Evolutionary conservation across 2,797 vertebrate species (phyloP).

Genomic region (Rhodeus uyekii): DNA sequence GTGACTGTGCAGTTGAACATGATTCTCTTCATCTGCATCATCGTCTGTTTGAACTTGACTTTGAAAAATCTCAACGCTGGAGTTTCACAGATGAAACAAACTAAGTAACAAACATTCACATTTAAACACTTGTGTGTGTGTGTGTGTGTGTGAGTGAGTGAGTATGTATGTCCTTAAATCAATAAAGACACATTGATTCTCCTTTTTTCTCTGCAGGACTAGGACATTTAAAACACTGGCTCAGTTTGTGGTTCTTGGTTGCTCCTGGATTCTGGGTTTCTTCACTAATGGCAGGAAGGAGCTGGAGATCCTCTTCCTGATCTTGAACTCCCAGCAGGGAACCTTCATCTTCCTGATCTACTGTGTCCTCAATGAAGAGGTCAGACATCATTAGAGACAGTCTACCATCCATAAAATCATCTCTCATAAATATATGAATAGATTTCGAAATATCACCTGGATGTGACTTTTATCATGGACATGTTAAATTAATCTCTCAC

Average conservation of each 20-base stretch:
- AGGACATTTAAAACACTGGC: conserved; percentile 73
- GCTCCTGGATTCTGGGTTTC: conserved; percentile 74
- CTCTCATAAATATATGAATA: too few relatives aligned
- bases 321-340: conserved; percentile 71
- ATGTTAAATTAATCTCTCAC: background rate
- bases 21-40: background rate
- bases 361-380: conserved; percentile 75
- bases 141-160: too few relatives aligned
- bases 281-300: conserved; percentile 62
- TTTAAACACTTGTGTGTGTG: background rate
- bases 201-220: conserved; percentile 52
- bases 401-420: conserved; percentile 63
- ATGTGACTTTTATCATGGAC: too few relatives aligned
- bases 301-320: conserved; percentile 68
- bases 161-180: too few relatives aligned
- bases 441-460: too few relatives aligned
- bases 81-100: conserved; percentile 17
- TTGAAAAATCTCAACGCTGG: background rate
- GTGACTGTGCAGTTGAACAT: background rate
- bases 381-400: conserved; percentile 28
- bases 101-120: background rate
- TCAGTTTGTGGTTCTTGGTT: conserved; percentile 73
- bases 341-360: conserved; percentile 65
- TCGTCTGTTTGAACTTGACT: background rate
- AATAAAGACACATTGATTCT: background rate